phyloP scores from a whole-genome alignment of 2,113 vertebrate species.

The Chaetops frenatus region DNA sequence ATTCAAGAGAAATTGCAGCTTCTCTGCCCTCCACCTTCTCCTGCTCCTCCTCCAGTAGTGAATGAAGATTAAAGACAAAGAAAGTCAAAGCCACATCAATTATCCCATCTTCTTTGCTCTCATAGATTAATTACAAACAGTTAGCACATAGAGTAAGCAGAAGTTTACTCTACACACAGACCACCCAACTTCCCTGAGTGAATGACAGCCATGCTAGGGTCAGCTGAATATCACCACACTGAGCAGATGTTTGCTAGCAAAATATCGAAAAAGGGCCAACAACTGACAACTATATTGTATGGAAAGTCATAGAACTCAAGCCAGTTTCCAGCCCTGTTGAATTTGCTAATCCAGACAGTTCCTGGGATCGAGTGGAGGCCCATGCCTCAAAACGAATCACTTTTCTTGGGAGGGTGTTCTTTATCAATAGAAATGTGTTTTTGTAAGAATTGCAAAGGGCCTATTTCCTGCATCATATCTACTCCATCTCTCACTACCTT shows the following conservation, averaged over 20 bases:
- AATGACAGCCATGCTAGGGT: not conserved
- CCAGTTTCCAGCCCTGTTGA: not conserved
- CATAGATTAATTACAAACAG: not conserved
- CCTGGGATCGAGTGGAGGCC: not conserved
- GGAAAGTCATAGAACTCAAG: not conserved
- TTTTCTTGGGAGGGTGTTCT: not conserved
- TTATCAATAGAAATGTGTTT: not conserved
- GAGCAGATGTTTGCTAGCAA: not conserved
- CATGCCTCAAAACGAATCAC: not conserved
- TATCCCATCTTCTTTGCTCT: not conserved
- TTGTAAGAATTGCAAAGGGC: not conserved
- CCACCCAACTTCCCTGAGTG: not conserved
- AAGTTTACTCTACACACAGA: not conserved
- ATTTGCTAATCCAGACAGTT: not conserved
- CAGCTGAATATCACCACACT: not conserved
- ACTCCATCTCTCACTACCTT: not conserved
- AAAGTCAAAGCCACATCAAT: not conserved
- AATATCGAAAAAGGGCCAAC: not conserved
- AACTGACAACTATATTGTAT: not conserved
- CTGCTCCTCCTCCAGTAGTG: not conserved
- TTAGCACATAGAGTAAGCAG: not conserved
- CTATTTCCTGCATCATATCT: not conserved
- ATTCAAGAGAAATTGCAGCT: not conserved
- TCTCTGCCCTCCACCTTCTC: not conserved
- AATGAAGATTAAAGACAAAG: not conserved